Evolutionary conservation across 2,888 invertebrate genomes (phyloP).

Genomic region (Watsonalla binaria): DNA sequence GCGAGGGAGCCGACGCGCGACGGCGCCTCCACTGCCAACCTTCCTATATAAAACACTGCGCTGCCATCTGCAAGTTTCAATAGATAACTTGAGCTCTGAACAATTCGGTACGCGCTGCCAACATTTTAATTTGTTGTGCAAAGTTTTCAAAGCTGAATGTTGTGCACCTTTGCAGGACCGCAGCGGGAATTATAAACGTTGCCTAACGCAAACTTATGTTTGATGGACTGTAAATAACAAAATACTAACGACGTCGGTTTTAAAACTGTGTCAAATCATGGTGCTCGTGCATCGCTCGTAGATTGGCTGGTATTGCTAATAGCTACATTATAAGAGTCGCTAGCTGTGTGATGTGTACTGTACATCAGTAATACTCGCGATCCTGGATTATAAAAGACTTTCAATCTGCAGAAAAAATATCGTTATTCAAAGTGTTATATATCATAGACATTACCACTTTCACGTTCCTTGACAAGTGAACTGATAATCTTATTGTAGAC

Average conservation of each 20-base stretch:
- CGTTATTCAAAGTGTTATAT: slow-evolving; percentile 49
- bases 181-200: slow-evolving; percentile 54
- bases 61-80: slow-evolving; percentile 78
- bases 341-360: slow-evolving; percentile 47
- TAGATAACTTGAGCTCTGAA: slow-evolving; percentile 73
- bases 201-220: slow-evolving; percentile 37
- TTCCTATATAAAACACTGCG: slow-evolving; percentile 72
- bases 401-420: slow-evolving; percentile 38
- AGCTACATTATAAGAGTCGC: slow-evolving; percentile 17
- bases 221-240: slow-evolving; percentile 26
- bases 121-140: slow-evolving; percentile 51
- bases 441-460: slow-evolving; percentile 63
- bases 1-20: slow-evolving; percentile 33
- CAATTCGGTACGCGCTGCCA: slow-evolving; percentile 66
- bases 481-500: slow-evolving; percentile 20
- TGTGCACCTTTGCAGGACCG: slow-evolving; percentile 50
- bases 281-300: slow-evolving; percentile 30
- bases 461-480: slow-evolving; percentile 60
- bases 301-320: slow-evolving; percentile 17
- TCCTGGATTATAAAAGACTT: slow-evolving; percentile 61
- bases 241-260: slow-evolving; percentile 22
- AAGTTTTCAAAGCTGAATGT: slow-evolving; percentile 52
- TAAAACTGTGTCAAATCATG: slow-evolving; percentile 53
- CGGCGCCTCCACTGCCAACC: slow-evolving; percentile 46
- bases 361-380: slow-evolving; percentile 49